phyloP scores from a whole-genome alignment of 2,113 vertebrate genomes.

The Pipa parva region DNA sequence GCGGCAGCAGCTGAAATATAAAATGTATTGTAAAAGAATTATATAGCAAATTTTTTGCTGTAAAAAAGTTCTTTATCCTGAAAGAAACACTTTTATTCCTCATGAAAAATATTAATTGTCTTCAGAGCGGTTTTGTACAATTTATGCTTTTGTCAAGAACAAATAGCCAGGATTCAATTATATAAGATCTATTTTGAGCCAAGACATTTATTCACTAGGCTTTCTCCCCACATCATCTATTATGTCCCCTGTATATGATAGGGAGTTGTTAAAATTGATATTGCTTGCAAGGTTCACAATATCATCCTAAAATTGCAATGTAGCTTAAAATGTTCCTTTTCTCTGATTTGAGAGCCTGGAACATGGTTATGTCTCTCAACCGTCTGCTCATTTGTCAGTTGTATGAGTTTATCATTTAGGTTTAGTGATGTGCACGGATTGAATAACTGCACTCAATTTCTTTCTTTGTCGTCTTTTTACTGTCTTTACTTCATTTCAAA shows the following conservation, averaged over 20 bases:
- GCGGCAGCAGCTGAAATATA: too few relatives aligned
- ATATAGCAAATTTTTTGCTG: neutral
- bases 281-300: conserved; percentile 40
- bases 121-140: conserved; percentile 24
- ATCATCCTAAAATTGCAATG: conserved; percentile 41
- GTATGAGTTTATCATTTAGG: conserved; percentile 36
- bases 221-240: conserved; percentile 35
- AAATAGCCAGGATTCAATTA: conserved; percentile 40
- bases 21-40: neutral
- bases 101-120: conserved; percentile 38
- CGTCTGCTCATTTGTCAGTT: conserved; percentile 30
- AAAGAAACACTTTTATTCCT: conserved; percentile 17
- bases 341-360: conserved; percentile 32
- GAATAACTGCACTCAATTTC: conserved; percentile 20
- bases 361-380: conserved; percentile 26
- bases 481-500: conserved; percentile 23
- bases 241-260: conserved; percentile 35
- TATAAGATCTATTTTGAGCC: conserved; percentile 35
- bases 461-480: conserved; percentile 14
- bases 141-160: conserved; percentile 37
- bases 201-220: conserved; percentile 32
- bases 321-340: conserved; percentile 39
- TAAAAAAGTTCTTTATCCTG: conserved; percentile 13
- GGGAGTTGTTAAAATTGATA: conserved; percentile 40
- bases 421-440: conserved; percentile 29